Evolutionary conservation across 2,113 vertebrate genomes (phyloP).

Genomic region (Esox niger): DNA sequence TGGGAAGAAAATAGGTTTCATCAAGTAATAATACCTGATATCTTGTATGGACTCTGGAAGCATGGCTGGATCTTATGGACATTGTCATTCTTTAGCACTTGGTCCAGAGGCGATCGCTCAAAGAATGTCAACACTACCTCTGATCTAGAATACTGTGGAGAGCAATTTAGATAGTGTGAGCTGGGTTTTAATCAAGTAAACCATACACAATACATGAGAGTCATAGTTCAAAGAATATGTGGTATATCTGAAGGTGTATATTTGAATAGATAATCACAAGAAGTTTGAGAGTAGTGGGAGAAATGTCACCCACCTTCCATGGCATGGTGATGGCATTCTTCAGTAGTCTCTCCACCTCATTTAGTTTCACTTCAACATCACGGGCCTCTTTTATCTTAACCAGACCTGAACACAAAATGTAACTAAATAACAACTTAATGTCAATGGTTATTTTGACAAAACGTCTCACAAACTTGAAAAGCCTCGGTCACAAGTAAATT

Average conservation of each 20-base stretch:
- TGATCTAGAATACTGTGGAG: slow-evolving; percentile 87
- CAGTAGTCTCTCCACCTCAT: slow-evolving; percentile 91
- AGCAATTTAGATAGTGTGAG: neutral
- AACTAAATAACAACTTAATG: neutral
- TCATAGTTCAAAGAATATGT: too few relatives aligned
- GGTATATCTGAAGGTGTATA: too few relatives aligned
- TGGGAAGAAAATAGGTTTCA: too few relatives aligned
- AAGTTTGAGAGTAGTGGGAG: too few relatives aligned
- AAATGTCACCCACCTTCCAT: slow-evolving; percentile 76
- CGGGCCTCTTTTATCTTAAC: slow-evolving; percentile 91
- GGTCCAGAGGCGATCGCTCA: slow-evolving; percentile 93
- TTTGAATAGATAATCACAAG: too few relatives aligned
- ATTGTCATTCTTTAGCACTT: slow-evolving; percentile 92
- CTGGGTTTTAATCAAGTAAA: too few relatives aligned
- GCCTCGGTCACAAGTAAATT: neutral
- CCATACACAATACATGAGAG: too few relatives aligned
- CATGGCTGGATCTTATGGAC: slow-evolving; percentile 93
- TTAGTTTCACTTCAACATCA: slow-evolving; percentile 91
- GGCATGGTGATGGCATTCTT: slow-evolving; percentile 91
- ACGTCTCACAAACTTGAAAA: neutral
- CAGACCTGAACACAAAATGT: slow-evolving; percentile 75
- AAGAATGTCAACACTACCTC: slow-evolving; percentile 98
- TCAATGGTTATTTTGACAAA: neutral
- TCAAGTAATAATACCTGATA: slow-evolving; percentile 78
- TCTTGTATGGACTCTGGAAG: slow-evolving; percentile 91